These are phyloP conservation scores for Drosophila trichaetosa DNA, from an alignment of 2,888 invertebrate genomes.

Conservation along the genomic window DNA sequence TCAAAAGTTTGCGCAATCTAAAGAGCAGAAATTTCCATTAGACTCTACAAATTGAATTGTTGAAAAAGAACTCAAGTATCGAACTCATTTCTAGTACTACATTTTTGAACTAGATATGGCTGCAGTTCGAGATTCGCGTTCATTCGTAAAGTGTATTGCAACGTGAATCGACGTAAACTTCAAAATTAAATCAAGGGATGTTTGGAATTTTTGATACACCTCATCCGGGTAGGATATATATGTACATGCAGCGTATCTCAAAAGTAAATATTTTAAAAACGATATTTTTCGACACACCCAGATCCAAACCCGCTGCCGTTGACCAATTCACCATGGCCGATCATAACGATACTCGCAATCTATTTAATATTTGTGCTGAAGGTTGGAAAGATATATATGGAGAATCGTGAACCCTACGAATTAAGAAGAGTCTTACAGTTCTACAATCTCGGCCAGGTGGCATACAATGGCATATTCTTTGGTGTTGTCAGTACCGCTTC, in stretches of 20 bases:
- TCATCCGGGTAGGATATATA: slow-evolving; percentile 27
- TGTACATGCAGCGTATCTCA: background rate
- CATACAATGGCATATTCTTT: slow-evolving; percentile 40
- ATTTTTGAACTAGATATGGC: background rate
- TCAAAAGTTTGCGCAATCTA: background rate
- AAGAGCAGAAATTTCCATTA: background rate
- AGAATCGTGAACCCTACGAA: slow-evolving; percentile 39
- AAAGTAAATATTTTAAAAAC: background rate
- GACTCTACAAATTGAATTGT: background rate
- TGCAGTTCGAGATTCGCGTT: slow-evolving; percentile 11
- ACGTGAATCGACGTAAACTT: slow-evolving; percentile 6
- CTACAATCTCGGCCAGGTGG: slow-evolving; percentile 51
- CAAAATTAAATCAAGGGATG: slow-evolving; percentile 7
- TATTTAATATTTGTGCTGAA: slow-evolving; percentile 47
- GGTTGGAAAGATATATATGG: slow-evolving; percentile 37
- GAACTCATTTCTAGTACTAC: slow-evolving; percentile 5
- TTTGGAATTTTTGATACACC: slow-evolving; percentile 33
- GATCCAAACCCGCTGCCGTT: slow-evolving; percentile 38
- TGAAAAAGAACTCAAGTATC: background rate
- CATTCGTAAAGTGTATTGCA: slow-evolving; percentile 20
- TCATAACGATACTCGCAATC: slow-evolving; percentile 4
- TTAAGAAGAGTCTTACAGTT: slow-evolving; percentile 18
- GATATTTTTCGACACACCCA: background rate
- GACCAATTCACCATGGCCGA: slow-evolving; percentile 29
- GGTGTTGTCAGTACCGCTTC: slow-evolving; percentile 26